These are phyloP conservation scores for Gobiocypris rarus DNA, from an alignment of 2,113 vertebrate genomes.

Conservation along the genomic window DNA sequence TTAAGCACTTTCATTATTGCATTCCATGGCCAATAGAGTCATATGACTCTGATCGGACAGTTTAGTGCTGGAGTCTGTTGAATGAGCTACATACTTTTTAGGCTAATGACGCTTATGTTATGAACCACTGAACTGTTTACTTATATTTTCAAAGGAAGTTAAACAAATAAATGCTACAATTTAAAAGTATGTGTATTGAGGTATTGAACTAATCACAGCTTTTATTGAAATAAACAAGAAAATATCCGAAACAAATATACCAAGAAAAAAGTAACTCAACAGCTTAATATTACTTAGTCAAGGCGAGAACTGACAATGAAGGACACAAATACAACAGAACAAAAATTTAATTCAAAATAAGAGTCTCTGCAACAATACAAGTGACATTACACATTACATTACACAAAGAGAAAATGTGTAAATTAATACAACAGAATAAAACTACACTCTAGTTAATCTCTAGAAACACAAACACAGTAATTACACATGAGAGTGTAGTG, in stretches of 20 bases:
- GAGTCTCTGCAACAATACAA: too few relatives aligned
- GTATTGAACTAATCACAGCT: too few relatives aligned
- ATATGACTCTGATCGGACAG: slow-evolving; percentile 6
- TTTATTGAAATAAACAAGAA: neutral
- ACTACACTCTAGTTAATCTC: too few relatives aligned
- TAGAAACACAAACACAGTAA: too few relatives aligned
- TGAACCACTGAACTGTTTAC: neutral
- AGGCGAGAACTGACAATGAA: neutral
- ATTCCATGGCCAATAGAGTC: slow-evolving; percentile 15
- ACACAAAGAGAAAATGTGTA: too few relatives aligned
- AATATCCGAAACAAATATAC: neutral
- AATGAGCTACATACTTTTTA: slow-evolving; percentile 5
- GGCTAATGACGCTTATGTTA: neutral
- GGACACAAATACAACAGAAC: neutral
- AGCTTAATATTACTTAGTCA: neutral
- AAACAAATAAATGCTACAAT: neutral
- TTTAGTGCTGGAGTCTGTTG: neutral
- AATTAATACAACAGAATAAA: too few relatives aligned
- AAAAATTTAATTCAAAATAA: too few relatives aligned
- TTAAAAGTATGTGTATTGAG: neutral
- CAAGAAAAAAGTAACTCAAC: neutral
- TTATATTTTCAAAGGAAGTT: neutral
- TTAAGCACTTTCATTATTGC: slow-evolving; percentile 23
- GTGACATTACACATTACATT: too few relatives aligned
- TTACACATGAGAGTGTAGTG: too few relatives aligned